Conservation (phyloP, 2,113 vertebrate genomes). For the Poecilia latipinna region DNA sequence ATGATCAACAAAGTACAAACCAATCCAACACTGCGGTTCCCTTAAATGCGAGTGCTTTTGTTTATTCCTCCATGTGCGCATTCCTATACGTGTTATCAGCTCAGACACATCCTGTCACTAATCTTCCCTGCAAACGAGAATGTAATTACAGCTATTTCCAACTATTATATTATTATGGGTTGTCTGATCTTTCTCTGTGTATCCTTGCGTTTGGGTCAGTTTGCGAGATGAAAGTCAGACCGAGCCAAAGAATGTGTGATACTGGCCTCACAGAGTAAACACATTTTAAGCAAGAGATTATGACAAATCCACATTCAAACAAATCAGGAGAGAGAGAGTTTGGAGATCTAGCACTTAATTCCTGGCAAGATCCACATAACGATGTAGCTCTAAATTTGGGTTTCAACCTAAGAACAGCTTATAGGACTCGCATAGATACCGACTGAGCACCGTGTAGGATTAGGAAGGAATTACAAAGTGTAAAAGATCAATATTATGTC, state of each 20-base stretch:
- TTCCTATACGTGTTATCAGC: conserved; percentile 65
- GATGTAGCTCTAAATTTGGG: not conserved
- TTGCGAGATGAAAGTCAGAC: conserved; percentile 39
- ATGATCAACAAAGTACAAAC: not conserved
- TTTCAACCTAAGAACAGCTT: not conserved
- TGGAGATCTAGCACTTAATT: not conserved
- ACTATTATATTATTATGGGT: conserved; percentile 61
- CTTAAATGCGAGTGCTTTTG: not conserved
- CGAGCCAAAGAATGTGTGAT: conserved; percentile 16
- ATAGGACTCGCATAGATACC: not conserved
- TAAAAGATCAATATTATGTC: not conserved
- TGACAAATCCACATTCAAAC: conserved; percentile 1
- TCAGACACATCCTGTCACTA: conserved; percentile 55
- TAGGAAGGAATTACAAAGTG: not conserved
- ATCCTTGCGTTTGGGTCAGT: conserved; percentile 22
- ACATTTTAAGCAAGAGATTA: conserved; percentile 40
- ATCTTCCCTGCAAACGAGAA: conserved; percentile 32
- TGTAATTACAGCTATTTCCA: conserved; percentile 69
- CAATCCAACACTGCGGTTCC: not conserved
- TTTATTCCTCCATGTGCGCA: conserved; percentile 19
- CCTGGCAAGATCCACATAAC: not conserved
- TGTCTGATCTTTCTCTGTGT: conserved; percentile 43
- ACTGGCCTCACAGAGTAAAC: conserved; percentile 19
- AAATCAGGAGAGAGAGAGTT: not conserved
- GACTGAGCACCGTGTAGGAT: too few relatives aligned